phyloP scores from a whole-genome alignment of 1,140 invertebrate genomes.

The Belonocnema kinseyi region DNA sequence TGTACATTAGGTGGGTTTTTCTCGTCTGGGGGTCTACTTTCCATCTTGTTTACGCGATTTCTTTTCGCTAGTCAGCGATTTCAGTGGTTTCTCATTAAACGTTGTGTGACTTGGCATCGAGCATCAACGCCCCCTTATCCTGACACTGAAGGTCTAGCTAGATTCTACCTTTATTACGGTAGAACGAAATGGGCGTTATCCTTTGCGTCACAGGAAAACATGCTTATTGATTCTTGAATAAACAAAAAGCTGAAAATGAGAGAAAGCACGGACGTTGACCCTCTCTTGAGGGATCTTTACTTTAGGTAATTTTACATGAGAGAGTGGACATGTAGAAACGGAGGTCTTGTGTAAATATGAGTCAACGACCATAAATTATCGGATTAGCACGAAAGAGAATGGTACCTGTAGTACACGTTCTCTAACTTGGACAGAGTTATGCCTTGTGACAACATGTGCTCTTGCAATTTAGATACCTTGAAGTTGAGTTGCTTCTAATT shows the following conservation, averaged over 20 bases:
- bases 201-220: slow-evolving; percentile 21
- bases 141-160: slow-evolving; percentile 47
- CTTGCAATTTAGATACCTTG: too few relatives aligned
- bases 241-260: slow-evolving; percentile 40
- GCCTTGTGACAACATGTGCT: too few relatives aligned
- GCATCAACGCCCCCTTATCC: slow-evolving; percentile 27
- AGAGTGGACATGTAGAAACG: neutral
- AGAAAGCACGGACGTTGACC: neutral
- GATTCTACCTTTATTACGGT: slow-evolving; percentile 47
- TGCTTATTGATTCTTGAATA: slow-evolving; percentile 49
- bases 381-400: neutral
- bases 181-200: slow-evolving; percentile 41
- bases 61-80: neutral
- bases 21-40: neutral
- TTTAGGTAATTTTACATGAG: neutral
- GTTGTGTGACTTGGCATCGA: slow-evolving; percentile 25
- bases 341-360: neutral
- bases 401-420: too few relatives aligned
- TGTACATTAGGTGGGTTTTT: slow-evolving; percentile 6
- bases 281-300: neutral
- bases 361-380: neutral
- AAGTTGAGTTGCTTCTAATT: too few relatives aligned
- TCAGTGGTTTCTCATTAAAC: slow-evolving; percentile 45
- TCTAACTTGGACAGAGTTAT: too few relatives aligned
- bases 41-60: neutral